Evolutionary conservation across 2,113 vertebrate species (phyloP).

Genomic region (Lasiurus borealis): DNA sequence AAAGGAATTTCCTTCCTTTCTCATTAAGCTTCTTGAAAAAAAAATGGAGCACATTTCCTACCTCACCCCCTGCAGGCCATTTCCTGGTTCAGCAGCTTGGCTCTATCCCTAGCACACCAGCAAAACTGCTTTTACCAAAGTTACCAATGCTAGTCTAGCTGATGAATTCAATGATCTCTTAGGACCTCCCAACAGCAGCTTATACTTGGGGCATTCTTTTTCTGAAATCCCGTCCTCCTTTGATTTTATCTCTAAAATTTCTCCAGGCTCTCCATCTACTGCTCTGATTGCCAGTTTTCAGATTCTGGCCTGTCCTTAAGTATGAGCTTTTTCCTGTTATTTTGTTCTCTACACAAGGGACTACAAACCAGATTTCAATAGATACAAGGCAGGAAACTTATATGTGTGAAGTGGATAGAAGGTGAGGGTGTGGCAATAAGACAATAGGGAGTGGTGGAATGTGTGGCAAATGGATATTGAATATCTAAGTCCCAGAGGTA

Average conservation of each 20-base stretch:
- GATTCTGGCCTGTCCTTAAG: neutral
- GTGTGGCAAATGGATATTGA: neutral
- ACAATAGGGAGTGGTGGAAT: neutral
- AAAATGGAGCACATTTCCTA: neutral
- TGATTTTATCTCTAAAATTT: neutral
- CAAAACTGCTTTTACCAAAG: neutral
- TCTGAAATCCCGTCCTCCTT: constrained; percentile 4
- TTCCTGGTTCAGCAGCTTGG: neutral
- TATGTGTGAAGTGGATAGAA: neutral
- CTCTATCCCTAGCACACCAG: neutral
- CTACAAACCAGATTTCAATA: neutral
- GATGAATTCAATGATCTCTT: neutral
- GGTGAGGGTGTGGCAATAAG: neutral
- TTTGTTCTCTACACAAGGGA: neutral
- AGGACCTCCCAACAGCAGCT: neutral
- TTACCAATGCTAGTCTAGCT: neutral
- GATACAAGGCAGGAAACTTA: neutral
- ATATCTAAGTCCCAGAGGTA: neutral
- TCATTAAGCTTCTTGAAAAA: neutral
- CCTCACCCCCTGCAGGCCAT: neutral
- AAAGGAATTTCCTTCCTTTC: neutral
- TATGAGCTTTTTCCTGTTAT: neutral
- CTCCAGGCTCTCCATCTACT: neutral
- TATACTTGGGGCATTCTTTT: neutral
- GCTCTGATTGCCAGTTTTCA: neutral